Percentiles rank a stretch among this genome's conserved stretches.
These are phyloP conservation scores for Pseudonaja textilis DNA, from an alignment of 2,113 vertebrate species.

Conservation along the genomic window DNA sequence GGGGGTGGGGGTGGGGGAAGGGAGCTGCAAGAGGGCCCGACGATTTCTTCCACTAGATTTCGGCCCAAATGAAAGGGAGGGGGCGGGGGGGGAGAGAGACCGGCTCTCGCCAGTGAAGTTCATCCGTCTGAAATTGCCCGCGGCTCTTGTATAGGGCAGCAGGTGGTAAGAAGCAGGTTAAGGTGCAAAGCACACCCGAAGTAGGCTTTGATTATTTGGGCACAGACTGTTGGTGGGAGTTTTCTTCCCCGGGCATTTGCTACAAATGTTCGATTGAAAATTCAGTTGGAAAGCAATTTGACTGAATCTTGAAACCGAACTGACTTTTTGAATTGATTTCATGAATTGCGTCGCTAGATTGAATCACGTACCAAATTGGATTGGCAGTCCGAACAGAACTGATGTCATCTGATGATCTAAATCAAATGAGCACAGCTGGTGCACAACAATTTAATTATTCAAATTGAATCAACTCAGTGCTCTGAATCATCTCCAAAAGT, in stretches of 20 bases:
- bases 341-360: not conserved
- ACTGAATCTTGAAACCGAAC: not conserved
- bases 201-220: not conserved
- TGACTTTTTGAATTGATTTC: not conserved
- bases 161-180: not conserved
- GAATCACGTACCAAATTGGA: not conserved
- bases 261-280: not conserved
- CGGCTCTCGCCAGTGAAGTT: not conserved
- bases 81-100: not conserved
- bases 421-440: not conserved
- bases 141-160: not conserved
- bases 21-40: not conserved
- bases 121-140: not conserved
- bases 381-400: not conserved
- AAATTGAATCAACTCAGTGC: not conserved
- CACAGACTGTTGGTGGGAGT: not conserved
- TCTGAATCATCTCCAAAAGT: not conserved
- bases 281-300: not conserved
- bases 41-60: not conserved
- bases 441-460: not conserved
- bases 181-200: not conserved
- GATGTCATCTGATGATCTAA: not conserved
- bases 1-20: not conserved
- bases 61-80: not conserved
- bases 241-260: not conserved